Conservation (phyloP, 2,113 vertebrate species). For the Oncorhynchus nerka region DNA sequence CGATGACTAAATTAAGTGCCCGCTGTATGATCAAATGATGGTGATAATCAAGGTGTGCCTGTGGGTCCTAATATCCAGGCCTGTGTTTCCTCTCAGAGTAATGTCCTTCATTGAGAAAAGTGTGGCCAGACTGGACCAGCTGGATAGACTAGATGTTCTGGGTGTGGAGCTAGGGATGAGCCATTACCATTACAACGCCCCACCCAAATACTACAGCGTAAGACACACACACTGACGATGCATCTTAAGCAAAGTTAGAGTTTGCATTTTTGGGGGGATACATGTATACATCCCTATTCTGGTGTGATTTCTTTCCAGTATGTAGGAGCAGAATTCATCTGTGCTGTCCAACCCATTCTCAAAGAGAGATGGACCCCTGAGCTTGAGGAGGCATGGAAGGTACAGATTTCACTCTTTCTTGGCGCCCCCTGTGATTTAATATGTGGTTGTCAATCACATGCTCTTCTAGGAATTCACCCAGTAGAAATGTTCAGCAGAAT, state of each 20-base stretch:
- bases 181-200: conserved; percentile 77
- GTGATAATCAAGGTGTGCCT: too few species aligned
- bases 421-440: too few species aligned
- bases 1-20: background rate
- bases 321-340: conserved; percentile 76
- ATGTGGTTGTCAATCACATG: background rate
- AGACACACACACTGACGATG: conserved; percentile 21
- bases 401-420: conserved; percentile 20
- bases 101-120: conserved; percentile 83
- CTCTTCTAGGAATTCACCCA: background rate
- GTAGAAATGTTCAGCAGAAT: too few species aligned
- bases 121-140: conserved; percentile 76
- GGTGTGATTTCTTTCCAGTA: conserved; percentile 65
- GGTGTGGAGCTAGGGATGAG: conserved; percentile 76
- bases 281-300: background rate
- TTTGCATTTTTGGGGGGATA: too few species aligned
- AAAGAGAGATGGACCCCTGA: conserved; percentile 75
- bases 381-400: conserved; percentile 78
- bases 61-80: background rate
- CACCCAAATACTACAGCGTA: conserved; percentile 77
- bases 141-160: conserved; percentile 70
- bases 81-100: conserved; percentile 60
- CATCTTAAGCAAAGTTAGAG: background rate
- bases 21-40: background rate
- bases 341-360: conserved; percentile 74